phyloP scores from a whole-genome alignment of 1,140 invertebrate species.

The Diorhabda carinulata region DNA sequence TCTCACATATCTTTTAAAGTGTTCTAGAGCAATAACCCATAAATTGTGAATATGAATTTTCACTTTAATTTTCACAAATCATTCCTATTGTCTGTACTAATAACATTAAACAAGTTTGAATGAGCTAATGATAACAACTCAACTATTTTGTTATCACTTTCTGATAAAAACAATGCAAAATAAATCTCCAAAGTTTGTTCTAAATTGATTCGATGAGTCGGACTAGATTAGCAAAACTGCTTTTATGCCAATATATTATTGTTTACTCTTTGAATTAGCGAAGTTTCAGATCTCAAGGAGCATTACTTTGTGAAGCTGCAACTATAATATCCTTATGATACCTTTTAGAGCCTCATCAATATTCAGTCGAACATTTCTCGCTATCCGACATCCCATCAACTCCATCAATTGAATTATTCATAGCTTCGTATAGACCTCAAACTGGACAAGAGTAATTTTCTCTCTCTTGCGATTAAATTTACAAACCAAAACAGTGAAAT shows the following conservation, averaged over 20 bases:
- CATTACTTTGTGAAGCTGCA: neutral
- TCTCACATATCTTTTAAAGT: no score
- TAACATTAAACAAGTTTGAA: no score
- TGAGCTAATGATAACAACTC: no score
- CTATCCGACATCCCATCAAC: neutral
- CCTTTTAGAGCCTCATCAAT: neutral
- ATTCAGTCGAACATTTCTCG: neutral
- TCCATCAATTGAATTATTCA: conserved; percentile 1
- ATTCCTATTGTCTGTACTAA: no score
- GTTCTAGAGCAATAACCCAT: no score
- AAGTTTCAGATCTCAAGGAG: neutral
- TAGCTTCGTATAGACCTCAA: neutral
- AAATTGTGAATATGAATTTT: no score
- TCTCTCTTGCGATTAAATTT: conserved; percentile 3
- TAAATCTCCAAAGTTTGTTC: no score
- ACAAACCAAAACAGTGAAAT: conserved; percentile 1
- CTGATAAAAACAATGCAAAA: no score
- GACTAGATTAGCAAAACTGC: no score
- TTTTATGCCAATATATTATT: neutral
- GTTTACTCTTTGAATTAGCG: neutral
- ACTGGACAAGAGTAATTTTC: neutral
- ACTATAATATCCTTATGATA: neutral
- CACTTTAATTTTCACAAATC: no score
- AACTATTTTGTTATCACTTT: no score
- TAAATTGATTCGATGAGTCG: no score